Evolutionary conservation across 1,140 invertebrate species (phyloP), one percentile per base, ranked within the genome.

Genomic region (Pachypeltis micranthus): DNA sequence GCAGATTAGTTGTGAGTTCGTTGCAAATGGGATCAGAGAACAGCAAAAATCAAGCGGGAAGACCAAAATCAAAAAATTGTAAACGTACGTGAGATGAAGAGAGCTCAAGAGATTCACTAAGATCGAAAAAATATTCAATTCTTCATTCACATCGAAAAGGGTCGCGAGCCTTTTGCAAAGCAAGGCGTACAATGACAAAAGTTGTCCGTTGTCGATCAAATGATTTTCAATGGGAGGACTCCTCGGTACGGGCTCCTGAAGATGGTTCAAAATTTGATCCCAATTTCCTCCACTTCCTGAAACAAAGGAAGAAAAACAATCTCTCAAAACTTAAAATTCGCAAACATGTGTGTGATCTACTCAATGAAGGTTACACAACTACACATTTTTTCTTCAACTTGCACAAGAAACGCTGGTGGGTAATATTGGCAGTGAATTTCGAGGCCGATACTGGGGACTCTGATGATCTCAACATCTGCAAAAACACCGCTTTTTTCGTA

Each of bases 111-210:
- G 79, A 60, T 78, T 75, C 28, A 78, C 69, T 23, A 80, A 65
- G 67, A 75, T 76, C 25, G 71, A 74, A 2, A 80, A 69, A 54
- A 79, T 70, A 69, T 73, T 73, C 23, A 75, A 74, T 66, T 79
- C 77, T 63, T 79, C 74, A 26, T 73, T 70, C 57, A 79, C 76
- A 54, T 78, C 75, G 31, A 58, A 78, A 74, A 44, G 51, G 10
- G 62, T 25, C 2, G 66, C 76, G 54, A 80, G 66, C 68, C 73
- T 71, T 66, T 80, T 80, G 1, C 78, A 61, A 24, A 79, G 67
- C 23, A 78, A 66, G 7, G 77, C 75, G 62, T 80, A 79, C 1
- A 80, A 69, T 2, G 75, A 72, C 2, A 80, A 66, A 44, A 80
- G 66, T 61, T 76, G 73, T 27, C 76, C 74, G 26, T 78, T 75